These are phyloP conservation scores for Spodoptera littoralis DNA, from an alignment of 2,888 invertebrate genomes.

Conservation along the genomic window DNA sequence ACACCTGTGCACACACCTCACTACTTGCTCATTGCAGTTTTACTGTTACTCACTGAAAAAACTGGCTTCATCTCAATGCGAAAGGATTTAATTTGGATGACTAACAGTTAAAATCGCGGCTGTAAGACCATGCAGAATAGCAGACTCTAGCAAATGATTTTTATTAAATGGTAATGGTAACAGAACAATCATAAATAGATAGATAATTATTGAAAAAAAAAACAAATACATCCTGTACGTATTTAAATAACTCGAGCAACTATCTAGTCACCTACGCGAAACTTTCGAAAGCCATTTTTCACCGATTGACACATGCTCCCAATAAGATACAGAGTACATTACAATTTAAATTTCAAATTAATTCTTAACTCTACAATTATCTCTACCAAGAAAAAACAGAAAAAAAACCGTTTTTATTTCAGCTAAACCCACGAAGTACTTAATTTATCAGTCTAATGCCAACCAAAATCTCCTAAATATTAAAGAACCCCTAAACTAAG, in stretches of 20 bases:
- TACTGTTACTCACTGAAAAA: conserved; percentile 29
- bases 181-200: conserved; percentile 5
- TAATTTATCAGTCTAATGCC: too few species aligned
- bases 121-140: too few species aligned
- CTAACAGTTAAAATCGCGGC: neutral
- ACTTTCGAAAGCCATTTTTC: conserved; percentile 46
- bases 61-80: conserved; percentile 2
- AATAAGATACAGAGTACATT: conserved; percentile 17
- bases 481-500: too few species aligned
- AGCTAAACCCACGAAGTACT: conserved; percentile 1
- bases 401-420: conserved; percentile 1
- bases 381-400: conserved; percentile 16
- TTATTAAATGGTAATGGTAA: conserved; percentile 1
- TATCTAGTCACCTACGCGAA: conserved; percentile 17
- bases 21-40: conserved; percentile 49
- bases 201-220: conserved; percentile 2
- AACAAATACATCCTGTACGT: conserved; percentile 2
- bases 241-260: conserved; percentile 6
- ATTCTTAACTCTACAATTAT: conserved; percentile 18
- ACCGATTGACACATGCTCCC: conserved; percentile 34
- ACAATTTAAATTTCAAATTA: conserved; percentile 30
- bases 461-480: too few species aligned
- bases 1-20: conserved; percentile 69
- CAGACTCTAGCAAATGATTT: conserved; percentile 3
- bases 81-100: conserved; percentile 9